These are phyloP conservation scores for Podarcis lilfordi DNA, from an alignment of 2,797 vertebrate species.

Conservation along the genomic window DNA sequence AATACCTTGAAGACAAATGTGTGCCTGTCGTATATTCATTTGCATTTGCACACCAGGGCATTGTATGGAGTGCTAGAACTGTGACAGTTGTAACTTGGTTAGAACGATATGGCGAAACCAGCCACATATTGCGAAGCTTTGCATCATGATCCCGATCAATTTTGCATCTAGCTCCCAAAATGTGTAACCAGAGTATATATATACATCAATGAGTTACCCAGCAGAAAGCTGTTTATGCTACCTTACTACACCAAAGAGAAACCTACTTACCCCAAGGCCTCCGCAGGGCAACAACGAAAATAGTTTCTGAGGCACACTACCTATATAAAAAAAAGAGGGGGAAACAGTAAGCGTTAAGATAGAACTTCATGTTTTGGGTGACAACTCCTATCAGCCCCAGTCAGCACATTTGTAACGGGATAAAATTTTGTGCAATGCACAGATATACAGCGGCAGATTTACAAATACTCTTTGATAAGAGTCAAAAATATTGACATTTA, in stretches of 20 bases:
- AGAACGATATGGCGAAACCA: background rate
- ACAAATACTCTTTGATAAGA: background rate
- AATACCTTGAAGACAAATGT: background rate
- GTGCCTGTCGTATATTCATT: background rate
- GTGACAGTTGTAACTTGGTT: background rate
- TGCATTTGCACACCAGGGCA: background rate
- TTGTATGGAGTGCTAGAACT: background rate
- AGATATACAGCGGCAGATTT: background rate
- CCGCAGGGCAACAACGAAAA: constrained; percentile 83
- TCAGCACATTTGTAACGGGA: background rate
- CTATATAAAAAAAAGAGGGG: constrained; percentile 65
- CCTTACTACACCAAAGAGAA: constrained; percentile 22
- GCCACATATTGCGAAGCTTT: background rate
- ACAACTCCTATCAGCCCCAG: no score
- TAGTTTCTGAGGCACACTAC: constrained; percentile 75
- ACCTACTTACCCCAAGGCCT: constrained; percentile 81
- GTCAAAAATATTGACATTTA: background rate
- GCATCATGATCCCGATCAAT: background rate
- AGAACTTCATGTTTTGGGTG: no score
- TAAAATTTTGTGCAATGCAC: no score
- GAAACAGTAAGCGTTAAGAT: constrained; percentile 9
- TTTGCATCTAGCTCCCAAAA: constrained; percentile 7
- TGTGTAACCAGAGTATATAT: constrained; percentile 13
- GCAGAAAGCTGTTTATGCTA: background rate
- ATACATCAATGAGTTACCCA: background rate